Conservation (phyloP, 1,140 invertebrate genomes). For the Triops longicaudatus region DNA sequence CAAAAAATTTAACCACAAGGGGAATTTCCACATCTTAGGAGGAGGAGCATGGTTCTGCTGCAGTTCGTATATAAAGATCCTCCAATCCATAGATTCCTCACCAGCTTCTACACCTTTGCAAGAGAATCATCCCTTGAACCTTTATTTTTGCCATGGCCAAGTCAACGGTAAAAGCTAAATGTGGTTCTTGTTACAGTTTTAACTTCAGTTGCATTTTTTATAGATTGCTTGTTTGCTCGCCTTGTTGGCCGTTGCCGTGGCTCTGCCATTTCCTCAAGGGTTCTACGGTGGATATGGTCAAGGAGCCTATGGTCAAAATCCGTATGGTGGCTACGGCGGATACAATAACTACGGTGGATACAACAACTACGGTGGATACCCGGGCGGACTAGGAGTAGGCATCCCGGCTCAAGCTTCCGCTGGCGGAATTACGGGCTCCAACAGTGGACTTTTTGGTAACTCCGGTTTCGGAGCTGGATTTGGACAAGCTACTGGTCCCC, state of each 20-base stretch:
- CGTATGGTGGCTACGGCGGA: no score
- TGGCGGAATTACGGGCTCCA: not conserved
- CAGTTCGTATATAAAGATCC: not conserved
- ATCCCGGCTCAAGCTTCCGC: not conserved
- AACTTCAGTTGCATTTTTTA: not conserved
- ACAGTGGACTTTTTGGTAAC: not conserved
- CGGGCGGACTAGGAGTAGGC: not conserved
- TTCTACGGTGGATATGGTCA: not conserved
- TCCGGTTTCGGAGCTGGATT: not conserved
- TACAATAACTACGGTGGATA: no score
- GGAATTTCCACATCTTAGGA: not conserved
- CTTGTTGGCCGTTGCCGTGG: not conserved
- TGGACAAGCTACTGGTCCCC: not conserved
- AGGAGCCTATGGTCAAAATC: not conserved
- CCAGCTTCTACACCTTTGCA: not conserved
- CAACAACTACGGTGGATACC: no score
- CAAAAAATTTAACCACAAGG: not conserved
- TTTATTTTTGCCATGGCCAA: not conserved
- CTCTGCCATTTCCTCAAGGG: not conserved
- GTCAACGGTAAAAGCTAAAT: not conserved
- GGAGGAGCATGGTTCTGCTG: not conserved
- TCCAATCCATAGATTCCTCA: not conserved
- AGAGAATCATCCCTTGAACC: not conserved
- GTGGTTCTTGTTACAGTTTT: not conserved
- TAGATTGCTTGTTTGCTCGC: not conserved